These are phyloP conservation scores for Hydra vulgaris DNA, from an alignment of 30 jellyfish, hydroid and myxozoan genomes.

Conservation along the genomic window DNA sequence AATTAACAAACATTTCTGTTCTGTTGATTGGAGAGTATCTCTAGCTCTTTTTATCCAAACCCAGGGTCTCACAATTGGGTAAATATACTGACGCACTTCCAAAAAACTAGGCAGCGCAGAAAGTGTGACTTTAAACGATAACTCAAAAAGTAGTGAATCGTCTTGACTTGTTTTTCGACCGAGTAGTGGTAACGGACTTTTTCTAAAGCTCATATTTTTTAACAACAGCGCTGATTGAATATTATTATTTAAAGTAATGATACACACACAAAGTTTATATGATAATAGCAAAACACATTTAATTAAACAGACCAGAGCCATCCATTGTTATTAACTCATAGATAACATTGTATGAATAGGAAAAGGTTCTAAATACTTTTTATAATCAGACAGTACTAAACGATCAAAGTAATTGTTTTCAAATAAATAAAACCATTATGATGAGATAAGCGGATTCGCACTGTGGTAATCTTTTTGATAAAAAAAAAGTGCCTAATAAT, in stretches of 20 bases:
- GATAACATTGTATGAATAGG: not conserved
- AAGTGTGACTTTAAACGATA: conserved; percentile 9
- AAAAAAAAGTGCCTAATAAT: too few relatives aligned
- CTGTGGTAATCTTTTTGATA: not conserved
- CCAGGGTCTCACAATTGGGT: conserved; percentile 29
- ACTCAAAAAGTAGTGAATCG: not conserved
- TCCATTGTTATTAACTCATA: not conserved
- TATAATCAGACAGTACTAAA: not conserved
- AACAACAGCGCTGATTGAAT: not conserved
- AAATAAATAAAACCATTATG: not conserved
- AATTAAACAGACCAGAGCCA: not conserved
- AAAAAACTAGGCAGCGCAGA: conserved; percentile 3
- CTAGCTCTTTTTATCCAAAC: conserved; percentile 22
- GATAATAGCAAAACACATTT: not conserved
- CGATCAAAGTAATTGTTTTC: not conserved
- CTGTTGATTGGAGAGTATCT: conserved; percentile 10
- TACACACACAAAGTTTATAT: not conserved
- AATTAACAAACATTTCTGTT: conserved; percentile 4
- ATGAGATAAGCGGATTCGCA: not conserved
- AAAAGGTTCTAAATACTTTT: not conserved
- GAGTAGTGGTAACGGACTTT: conserved; percentile 19
- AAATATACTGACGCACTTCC: conserved; percentile 18
- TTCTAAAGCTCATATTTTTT: not conserved
- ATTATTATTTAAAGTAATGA: too few relatives aligned
- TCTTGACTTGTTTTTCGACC: conserved; percentile 26